phyloP scores from a whole-genome alignment of 1,140 invertebrate species.

The Sarcophaga bullata region DNA sequence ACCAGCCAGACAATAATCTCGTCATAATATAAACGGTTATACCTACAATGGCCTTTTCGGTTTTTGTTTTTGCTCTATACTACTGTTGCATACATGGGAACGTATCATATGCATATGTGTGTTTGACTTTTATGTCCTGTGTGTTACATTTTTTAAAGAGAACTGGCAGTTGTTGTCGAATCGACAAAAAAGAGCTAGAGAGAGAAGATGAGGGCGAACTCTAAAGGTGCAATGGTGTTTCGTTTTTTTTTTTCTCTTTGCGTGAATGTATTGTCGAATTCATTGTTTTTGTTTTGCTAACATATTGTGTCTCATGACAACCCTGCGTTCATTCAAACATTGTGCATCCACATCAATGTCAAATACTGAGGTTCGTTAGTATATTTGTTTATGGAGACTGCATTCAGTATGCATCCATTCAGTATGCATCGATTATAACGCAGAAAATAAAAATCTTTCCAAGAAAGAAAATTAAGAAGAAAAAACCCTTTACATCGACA shows the following conservation, averaged over 20 bases:
- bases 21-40: slow-evolving; percentile 19
- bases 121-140: neutral
- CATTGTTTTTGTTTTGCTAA: slow-evolving; percentile 14
- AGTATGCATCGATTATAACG: slow-evolving; percentile 1
- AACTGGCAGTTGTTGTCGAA: neutral
- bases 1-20: slow-evolving; percentile 17
- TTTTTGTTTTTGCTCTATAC: neutral
- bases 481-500: neutral
- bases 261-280: slow-evolving; percentile 1
- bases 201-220: neutral
- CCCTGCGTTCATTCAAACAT: neutral
- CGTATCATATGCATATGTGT: too few species aligned
- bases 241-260: neutral
- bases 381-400: neutral
- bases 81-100: too few species aligned
- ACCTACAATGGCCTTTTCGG: neutral
- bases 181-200: neutral
- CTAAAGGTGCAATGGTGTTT: neutral
- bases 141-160: neutral
- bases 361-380: slow-evolving; percentile 26
- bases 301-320: slow-evolving; percentile 18
- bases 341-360: slow-evolving; percentile 15
- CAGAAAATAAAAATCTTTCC: neutral
- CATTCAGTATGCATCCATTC: neutral
- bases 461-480: neutral